Percentiles rank a stretch among this genome's conserved stretches.
Evolutionary conservation across 2,797 vertebrate genomes (phyloP).

Genomic region (Pristis pectinata): DNA sequence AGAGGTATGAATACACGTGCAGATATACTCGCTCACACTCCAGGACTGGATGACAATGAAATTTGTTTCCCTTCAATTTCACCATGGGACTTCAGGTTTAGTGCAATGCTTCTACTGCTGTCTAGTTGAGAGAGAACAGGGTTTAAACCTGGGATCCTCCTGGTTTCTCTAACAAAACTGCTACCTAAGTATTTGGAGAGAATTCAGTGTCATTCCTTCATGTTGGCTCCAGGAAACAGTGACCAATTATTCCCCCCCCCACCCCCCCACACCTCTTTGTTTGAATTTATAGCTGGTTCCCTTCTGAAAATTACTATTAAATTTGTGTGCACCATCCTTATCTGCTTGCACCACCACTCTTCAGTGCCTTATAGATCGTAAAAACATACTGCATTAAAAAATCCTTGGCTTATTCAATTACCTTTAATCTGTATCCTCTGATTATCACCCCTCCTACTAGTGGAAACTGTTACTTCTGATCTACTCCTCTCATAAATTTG

Average conservation of each 20-base stretch:
- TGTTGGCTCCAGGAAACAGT: not conserved
- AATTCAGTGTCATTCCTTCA: not conserved
- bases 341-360: no score
- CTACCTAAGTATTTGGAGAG: not conserved
- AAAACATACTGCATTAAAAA: not conserved
- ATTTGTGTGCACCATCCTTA: not conserved
- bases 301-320: not conserved
- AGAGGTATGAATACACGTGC: no score
- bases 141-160: not conserved
- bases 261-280: no score
- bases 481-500: not conserved
- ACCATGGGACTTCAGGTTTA: not conserved
- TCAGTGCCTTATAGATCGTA: not conserved
- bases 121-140: not conserved
- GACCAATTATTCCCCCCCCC: not conserved
- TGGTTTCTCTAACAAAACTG: not conserved
- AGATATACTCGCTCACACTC: no score
- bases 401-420: not conserved
- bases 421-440: not conserved
- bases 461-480: not conserved
- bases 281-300: not conserved
- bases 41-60: not conserved
- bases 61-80: not conserved
- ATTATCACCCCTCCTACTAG: not conserved
- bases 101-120: not conserved